These are phyloP conservation scores for Leptopilina syphax DNA, from an alignment of 2,888 invertebrate genomes.

Conservation along the genomic window DNA sequence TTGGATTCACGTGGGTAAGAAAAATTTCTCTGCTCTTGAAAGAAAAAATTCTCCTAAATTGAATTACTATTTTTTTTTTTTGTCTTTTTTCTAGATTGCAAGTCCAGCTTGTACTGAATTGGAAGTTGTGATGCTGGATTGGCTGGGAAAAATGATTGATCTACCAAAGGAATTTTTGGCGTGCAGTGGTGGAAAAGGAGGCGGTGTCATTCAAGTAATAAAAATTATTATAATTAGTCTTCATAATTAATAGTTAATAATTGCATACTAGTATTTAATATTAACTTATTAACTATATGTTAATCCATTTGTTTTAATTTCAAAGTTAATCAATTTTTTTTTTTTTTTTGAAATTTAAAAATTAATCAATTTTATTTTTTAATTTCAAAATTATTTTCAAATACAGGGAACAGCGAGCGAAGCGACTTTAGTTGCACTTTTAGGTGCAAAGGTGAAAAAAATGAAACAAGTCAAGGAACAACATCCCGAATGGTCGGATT, in stretches of 20 bases:
- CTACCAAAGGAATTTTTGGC: conserved; percentile 92
- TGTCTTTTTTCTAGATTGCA: conserved; percentile 82
- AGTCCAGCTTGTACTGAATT: conserved; percentile 97
- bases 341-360: background rate
- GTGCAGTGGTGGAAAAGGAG: conserved; percentile 87
- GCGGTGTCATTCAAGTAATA: conserved; percentile 86
- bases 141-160: conserved; percentile 95
- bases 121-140: conserved; percentile 96
- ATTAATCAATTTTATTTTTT: background rate
- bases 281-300: too few relatives aligned
- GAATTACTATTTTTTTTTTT: background rate
- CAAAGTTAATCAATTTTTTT: background rate
- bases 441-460: conserved; percentile 91
- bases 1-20: conserved; percentile 96
- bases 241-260: too few relatives aligned
- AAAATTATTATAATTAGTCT: background rate
- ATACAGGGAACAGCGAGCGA: conserved; percentile 95
- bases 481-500: conserved; percentile 87
- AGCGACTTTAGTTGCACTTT: conserved; percentile 92
- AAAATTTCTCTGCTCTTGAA: background rate
- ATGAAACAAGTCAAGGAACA: conserved; percentile 83
- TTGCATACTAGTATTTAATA: too few relatives aligned
- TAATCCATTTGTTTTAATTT: too few relatives aligned
- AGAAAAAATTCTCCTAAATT: background rate
- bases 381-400: background rate